Base-by-base conservation (phyloP, 2,888 invertebrate genomes). In the Tolmerus cingulatus region DNA sequence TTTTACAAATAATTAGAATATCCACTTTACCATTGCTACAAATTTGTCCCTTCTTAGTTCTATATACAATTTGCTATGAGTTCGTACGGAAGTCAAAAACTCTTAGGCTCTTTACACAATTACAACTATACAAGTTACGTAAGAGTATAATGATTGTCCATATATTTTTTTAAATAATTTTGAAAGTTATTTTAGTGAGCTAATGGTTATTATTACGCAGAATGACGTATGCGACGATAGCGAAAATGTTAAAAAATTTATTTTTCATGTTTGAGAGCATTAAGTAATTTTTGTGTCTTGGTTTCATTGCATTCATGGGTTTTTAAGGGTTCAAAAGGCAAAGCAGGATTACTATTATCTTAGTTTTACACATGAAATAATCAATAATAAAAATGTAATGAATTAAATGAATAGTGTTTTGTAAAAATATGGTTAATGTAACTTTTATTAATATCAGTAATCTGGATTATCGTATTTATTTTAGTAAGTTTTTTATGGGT, bases 1-100 rank as follows among this genome's bases (percentile, higher is more conserved):
- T 87, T 86, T 86, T 86, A 79, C 74, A 87, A 82, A 86, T 57
- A 86, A 87, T 87, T 87, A 87, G 87, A 87, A 88, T 87, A 84
- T 88, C 55, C 87, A 88, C 87, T 88, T 88, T 88, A 88, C 88
- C 88, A 87, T 78, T 57, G 30, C 55, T 87, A 76, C 78, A 46
- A 74, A 79, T 79, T 66, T 81, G 77, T 86, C 66, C 79, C 78
- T 85, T 85, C 51, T 87, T 74, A 43, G 37, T 77, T 57, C 82
- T 82, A 77, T 77, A 23, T 40, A 85, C 85, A 82, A 82, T 57
- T 57, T 76, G 30, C 9, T 81, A 34, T 51, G 27, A 79, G 23
- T 79, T 79, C 34, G 14, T 37, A 76, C 76, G 51, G 51, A 46
- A 79, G 51, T 79, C 46, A 79, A 27, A 79, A 79, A 79, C 23